A percentile compares a stretch with the other conserved stretches of the same genome.
These are phyloP conservation scores for Scatophagus argus DNA, from an alignment of 2,113 vertebrate species.

Conservation along the genomic window DNA sequence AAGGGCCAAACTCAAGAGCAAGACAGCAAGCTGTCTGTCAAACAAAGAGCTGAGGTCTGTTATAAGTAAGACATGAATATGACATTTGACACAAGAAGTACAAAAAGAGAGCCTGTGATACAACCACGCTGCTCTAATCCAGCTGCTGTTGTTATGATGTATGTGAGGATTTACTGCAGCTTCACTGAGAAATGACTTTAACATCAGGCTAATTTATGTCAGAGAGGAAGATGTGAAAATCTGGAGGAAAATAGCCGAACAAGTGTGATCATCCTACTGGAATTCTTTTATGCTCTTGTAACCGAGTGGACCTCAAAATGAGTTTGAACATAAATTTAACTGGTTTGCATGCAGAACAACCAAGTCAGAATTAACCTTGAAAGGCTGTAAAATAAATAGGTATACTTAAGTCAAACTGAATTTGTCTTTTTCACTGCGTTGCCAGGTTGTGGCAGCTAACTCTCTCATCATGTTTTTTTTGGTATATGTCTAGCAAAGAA, in stretches of 20 bases:
- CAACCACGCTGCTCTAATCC: neutral
- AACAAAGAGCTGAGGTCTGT: neutral
- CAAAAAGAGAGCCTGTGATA: neutral
- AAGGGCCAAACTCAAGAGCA: neutral
- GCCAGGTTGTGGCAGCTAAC: conserved; percentile 1
- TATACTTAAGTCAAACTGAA: no score
- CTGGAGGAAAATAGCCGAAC: neutral
- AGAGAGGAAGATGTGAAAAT: neutral
- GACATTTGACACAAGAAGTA: neutral
- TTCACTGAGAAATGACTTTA: neutral
- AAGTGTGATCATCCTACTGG: neutral
- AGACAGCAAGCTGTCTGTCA: neutral
- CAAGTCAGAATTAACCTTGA: neutral
- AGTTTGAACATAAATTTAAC: no score
- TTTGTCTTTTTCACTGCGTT: neutral
- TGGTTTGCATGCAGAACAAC: neutral
- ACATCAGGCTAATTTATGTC: neutral
- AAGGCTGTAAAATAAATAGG: neutral
- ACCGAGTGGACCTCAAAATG: neutral
- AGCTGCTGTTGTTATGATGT: neutral
- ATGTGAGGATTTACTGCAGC: neutral
- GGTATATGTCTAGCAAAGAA: conserved; percentile 28
- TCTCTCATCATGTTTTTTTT: conserved; percentile 44
- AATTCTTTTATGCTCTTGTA: neutral
- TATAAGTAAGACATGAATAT: neutral